phyloP scores from a whole-genome alignment of 2,888 invertebrate species.

The Ephialtes manifestator region DNA sequence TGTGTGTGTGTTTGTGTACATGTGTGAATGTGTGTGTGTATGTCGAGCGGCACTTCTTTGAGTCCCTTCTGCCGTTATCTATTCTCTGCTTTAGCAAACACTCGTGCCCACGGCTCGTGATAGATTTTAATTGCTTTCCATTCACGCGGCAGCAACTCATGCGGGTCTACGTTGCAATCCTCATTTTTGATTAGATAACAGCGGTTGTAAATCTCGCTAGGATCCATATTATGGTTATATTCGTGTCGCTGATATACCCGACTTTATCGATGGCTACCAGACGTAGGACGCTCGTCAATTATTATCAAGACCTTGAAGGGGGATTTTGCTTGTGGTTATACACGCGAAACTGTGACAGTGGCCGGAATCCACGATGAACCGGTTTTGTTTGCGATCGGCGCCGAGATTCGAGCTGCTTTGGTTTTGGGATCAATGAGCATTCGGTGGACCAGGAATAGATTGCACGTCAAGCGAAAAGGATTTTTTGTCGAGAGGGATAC shows the following conservation, averaged over 20 bases:
- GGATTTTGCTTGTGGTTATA: neutral
- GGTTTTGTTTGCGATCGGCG: conserved; percentile 17
- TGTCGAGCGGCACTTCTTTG: conserved; percentile 34
- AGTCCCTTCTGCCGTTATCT: neutral
- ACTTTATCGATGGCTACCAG: conserved; percentile 2
- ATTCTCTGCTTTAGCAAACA: conserved; percentile 17
- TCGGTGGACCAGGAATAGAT: conserved; percentile 33
- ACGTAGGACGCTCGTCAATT: neutral
- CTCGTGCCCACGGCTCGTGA: conserved; percentile 2
- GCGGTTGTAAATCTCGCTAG: conserved; percentile 40
- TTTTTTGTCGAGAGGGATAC: neutral
- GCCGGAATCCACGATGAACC: conserved; percentile 29
- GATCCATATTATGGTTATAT: conserved; percentile 22
- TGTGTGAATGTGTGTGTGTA: neutral
- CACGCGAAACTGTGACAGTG: conserved; percentile 2
- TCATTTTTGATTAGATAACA: conserved; percentile 42
- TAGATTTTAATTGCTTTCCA: conserved; percentile 33
- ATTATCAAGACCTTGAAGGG: conserved; percentile 6
- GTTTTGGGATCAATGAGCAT: conserved; percentile 51
- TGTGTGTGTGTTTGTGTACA: neutral
- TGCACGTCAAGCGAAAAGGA: neutral
- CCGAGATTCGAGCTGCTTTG: conserved; percentile 25
- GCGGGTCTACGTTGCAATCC: neutral
- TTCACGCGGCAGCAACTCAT: neutral
- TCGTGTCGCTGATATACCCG: conserved; percentile 36